These are phyloP conservation scores for Cryptosula pallasiana DNA, from an alignment of 2,888 invertebrate genomes.

Conservation along the genomic window DNA sequence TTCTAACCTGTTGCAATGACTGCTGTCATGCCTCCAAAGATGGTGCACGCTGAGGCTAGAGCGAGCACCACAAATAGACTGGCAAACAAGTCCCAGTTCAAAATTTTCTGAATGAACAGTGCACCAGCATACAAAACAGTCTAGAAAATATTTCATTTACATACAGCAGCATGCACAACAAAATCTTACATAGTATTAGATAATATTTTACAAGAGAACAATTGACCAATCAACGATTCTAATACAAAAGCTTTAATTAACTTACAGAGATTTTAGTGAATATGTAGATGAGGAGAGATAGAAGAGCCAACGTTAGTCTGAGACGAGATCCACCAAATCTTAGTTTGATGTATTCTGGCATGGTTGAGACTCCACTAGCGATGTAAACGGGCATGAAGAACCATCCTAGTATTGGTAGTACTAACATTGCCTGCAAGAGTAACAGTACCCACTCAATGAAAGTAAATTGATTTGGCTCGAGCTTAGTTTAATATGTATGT, in stretches of 20 bases:
- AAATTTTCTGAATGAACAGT: background rate
- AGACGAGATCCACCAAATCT: background rate
- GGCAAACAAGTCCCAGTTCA: background rate
- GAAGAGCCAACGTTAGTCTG: background rate
- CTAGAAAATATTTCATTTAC: background rate
- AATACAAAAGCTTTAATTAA: background rate
- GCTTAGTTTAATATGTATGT: too few relatives aligned
- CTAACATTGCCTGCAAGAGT: background rate
- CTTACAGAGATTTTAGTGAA: background rate
- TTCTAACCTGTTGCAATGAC: too few relatives aligned
- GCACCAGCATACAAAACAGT: background rate
- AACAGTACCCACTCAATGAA: too few relatives aligned
- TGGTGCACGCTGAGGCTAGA: background rate
- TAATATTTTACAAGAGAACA: too few relatives aligned
- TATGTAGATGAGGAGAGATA: background rate
- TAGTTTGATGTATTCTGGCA: background rate
- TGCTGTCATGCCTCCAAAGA: background rate
- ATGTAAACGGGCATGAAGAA: too few relatives aligned
- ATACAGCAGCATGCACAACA: too few relatives aligned
- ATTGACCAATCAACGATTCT: background rate
- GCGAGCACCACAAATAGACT: background rate
- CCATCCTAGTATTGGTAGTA: slow-evolving; percentile 5
- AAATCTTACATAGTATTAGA: too few relatives aligned
- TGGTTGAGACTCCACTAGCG: background rate
- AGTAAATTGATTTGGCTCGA: too few relatives aligned